Base-by-base conservation (phyloP, 2,113 vertebrate species). In the Rhinogobius similis region DNA sequence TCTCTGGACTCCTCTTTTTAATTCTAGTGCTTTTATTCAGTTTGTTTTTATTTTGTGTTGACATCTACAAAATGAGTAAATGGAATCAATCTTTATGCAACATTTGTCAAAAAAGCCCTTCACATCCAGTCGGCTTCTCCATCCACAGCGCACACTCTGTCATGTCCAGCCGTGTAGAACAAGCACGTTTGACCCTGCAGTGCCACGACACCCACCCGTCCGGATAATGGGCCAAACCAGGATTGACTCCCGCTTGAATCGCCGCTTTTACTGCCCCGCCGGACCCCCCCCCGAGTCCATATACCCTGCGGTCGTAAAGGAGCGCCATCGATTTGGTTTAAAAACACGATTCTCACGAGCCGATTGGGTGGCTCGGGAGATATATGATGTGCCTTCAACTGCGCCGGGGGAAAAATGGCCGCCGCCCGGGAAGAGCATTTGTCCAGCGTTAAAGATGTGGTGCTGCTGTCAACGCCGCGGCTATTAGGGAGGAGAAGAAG, bases 381-480 rank as follows among this genome's bases (percentile, higher is more conserved):
- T 95, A 95, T 95, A 96, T 96, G 95, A 96, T 94, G 95, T 93
- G 94, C 93, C 94, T 96, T 95, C 94, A 95, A 90, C 92, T 48
- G 91, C 87, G 90, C 90, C 10, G 72, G 87, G 95, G 95, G 94
- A 97, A 94, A 95, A 95, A 96, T 95, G 86, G 93, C 94, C 87
- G 87, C 93, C 92, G 93, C 92, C 86, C 84, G 89, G 93, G 88
- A 79, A 95, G 90, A 89, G 94, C 94, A 96, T 99, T 98, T 97
- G 94, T 98, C 95, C 93, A 0, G 90, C 88, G 24, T 82, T 92
- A 94, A 94, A 93, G 93, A 95, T 93, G 94, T 89, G 86, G 86
- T 93, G 90, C 91, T 89, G 90, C 91, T 92, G 94, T 96, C 96
- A 92, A 93, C 91, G 67, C 93, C 86, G 93, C 8, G 55, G 24